These are phyloP conservation scores for Tenthredo scrophulariae DNA, from an alignment of 2,888 invertebrate genomes.

Conservation along the genomic window DNA sequence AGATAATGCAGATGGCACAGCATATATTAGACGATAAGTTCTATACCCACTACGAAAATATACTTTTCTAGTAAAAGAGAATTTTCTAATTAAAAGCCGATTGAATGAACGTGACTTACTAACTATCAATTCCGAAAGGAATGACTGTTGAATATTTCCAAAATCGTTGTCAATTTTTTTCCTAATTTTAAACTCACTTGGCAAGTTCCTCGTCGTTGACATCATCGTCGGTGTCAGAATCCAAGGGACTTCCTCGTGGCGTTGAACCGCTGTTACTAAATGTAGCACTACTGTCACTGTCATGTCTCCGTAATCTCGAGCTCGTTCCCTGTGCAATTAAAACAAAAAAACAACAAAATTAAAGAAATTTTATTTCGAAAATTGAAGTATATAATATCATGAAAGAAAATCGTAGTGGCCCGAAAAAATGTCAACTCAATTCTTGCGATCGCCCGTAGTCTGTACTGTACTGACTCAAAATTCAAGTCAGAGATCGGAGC, in stretches of 20 bases:
- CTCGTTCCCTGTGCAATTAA: constrained; percentile 62
- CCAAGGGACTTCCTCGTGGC: constrained; percentile 75
- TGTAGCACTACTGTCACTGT: constrained; percentile 77
- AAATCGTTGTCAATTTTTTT: neutral
- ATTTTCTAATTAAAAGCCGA: neutral
- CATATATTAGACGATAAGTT: neutral
- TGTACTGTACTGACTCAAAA: neutral
- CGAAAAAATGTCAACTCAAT: neutral
- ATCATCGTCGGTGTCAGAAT: constrained; percentile 76
- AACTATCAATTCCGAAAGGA: neutral
- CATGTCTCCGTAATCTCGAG: constrained; percentile 69
- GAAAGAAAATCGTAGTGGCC: neutral
- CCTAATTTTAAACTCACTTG: constrained; percentile 67
- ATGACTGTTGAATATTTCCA: neutral
- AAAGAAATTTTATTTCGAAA: neutral
- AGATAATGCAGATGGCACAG: neutral
- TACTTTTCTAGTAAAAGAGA: neutral
- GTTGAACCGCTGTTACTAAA: constrained; percentile 78
- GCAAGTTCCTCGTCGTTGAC: constrained; percentile 73
- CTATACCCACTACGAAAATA: neutral
- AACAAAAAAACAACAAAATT: neutral
- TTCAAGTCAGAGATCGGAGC: constrained; percentile 1
- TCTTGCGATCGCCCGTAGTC: neutral
- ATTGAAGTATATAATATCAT: neutral
- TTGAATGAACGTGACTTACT: neutral